Evolutionary conservation across 1,140 invertebrate species (phyloP), one percentile per base, ranked within the genome.

Genomic region (Penaeus indicus): DNA sequence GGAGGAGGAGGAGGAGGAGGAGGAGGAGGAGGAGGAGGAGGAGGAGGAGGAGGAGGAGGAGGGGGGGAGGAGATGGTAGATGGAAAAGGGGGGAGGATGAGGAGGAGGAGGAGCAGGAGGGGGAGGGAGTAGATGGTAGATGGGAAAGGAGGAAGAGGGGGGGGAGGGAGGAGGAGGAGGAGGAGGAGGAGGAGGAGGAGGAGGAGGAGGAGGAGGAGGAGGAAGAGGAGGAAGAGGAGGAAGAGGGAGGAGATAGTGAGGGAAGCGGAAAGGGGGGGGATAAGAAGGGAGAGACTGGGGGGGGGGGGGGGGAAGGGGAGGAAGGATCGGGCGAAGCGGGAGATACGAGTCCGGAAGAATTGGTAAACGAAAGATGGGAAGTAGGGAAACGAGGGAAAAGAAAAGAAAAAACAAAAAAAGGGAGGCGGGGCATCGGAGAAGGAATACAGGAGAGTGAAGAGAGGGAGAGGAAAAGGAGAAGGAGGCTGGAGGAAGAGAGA

Each of bases 251-350:
- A 18, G 27, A 32, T 11, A 18, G 16, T 10, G 27, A 7, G 27
- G 67, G 27, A 32, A 69, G 7, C 7, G 67, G 27, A 18, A 3
- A 32, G 16, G 63, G 25, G 64, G 3, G 64, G 25, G 7, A 7
- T 22, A 69, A 27, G 11, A 27, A 69, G 11, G 4, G 64, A 7
- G 7, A 67, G 64, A 3, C 22, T 3, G 11, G 25, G 64, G 54
- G 32, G 32, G 75, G 32, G 27, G 54, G 32, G 47, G 32, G 54
- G 47, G 32, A 25, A 67, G 63, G n/a, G 64, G 54, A 54, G 32
- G 75, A 78, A 22, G 54, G 32, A 78, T n/a, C 25, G 75, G 54
- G 75, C 42, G 75, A 78, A 47, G 32, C 47, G 77, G 60, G 77
- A 79, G 10, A 47, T 22, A 79, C 42, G 25, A 54, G 60, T 42